phyloP scores from a whole-genome alignment of 2,888 invertebrate species.

The Dryococelus australis region DNA sequence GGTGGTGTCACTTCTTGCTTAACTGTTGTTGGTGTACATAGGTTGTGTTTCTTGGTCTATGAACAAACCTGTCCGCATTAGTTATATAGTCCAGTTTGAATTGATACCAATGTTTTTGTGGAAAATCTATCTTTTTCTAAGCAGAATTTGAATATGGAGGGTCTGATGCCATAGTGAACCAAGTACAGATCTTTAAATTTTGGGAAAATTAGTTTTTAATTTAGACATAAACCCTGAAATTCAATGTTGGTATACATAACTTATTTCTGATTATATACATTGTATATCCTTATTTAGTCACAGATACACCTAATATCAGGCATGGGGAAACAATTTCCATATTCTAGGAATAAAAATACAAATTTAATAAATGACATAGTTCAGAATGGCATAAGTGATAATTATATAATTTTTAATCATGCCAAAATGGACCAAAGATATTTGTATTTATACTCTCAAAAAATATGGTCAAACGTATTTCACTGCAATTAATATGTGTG shows the following conservation, averaged over 20 bases:
- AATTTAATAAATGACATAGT: not conserved
- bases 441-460: not conserved
- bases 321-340: not conserved
- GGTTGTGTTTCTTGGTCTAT: too few relatives aligned
- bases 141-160: too few relatives aligned
- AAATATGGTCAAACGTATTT: not conserved
- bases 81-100: too few relatives aligned
- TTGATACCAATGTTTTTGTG: too few relatives aligned
- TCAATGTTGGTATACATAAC: not conserved
- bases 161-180: not conserved
- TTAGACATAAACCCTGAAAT: not conserved
- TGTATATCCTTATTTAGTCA: not conserved
- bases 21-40: too few relatives aligned
- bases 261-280: not conserved
- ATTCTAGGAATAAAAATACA: not conserved
- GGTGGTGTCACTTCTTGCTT: too few relatives aligned
- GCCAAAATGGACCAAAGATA: not conserved
- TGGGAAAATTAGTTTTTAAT: not conserved
- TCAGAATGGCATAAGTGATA: not conserved
- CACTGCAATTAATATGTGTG: not conserved
- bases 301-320: not conserved
- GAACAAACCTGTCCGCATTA: too few relatives aligned
- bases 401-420: not conserved
- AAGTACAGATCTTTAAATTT: not conserved
- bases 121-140: too few relatives aligned